These are phyloP conservation scores for Coptodon rendalli DNA, from an alignment of 2,113 vertebrate species.

Conservation along the genomic window DNA sequence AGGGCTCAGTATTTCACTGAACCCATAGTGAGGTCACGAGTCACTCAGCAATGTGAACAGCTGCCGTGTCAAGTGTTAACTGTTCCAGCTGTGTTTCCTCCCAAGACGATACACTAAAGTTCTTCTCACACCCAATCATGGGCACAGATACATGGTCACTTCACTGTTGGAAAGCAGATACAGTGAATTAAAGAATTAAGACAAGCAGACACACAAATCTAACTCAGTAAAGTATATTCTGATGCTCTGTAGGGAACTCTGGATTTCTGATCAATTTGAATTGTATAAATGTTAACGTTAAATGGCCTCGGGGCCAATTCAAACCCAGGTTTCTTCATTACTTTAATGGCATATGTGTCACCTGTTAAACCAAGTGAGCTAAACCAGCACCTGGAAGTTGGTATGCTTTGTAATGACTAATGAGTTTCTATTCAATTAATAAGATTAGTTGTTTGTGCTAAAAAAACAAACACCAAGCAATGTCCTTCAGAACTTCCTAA, in stretches of 20 bases:
- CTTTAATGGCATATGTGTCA: background rate
- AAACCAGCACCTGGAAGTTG: background rate
- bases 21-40: constrained; percentile 10
- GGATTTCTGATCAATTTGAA: background rate
- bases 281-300: background rate
- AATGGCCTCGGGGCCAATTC: background rate
- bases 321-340: background rate
- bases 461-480: background rate
- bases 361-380: background rate
- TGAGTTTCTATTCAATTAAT: background rate
- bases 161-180: background rate
- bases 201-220: background rate
- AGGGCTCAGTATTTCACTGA: background rate
- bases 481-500: background rate
- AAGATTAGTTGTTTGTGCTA: background rate
- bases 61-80: constrained; percentile 50
- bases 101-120: constrained; percentile 22
- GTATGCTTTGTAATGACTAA: background rate
- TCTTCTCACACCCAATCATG: constrained; percentile 29
- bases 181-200: background rate
- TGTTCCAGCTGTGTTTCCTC: constrained; percentile 58
- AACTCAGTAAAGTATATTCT: background rate
- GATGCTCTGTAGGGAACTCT: background rate
- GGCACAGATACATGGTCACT: background rate
- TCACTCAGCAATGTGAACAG: constrained; percentile 57